Base-by-base conservation (phyloP, 2,113 vertebrate species). In the Microtus montanus region DNA sequence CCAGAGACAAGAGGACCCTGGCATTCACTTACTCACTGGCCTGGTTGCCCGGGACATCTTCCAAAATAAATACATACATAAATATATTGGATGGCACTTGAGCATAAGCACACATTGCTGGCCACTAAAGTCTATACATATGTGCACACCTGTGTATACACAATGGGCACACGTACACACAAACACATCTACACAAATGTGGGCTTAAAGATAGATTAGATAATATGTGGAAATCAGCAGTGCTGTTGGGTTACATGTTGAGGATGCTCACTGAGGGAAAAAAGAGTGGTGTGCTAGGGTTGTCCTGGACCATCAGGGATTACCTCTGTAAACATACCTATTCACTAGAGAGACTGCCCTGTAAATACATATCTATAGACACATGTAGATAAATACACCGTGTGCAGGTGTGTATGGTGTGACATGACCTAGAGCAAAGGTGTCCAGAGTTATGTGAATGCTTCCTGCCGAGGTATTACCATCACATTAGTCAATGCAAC, bases 151-250 rank as follows among this genome's bases (percentile, higher is more conserved):
- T 35, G 78, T 80, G 3, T 19, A 44, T 2, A 75, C n/a, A 73
- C n/a, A 41, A 49, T 49, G 44, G 17, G 7, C 77, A 35, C 33
- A 52, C 78, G 54, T 22, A 20, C n/a, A 80, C 10, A 80, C 10
- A n/a, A 54, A 80, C 33, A 80, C 20, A n/a, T 80, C 49, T 33
- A 80, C 33, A 58, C 33, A n/a, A n/a, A 24, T 10, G 11, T 20
- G 78, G 35, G 4, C 33, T 80, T 80, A 58, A 13, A 1, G 33
- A 13, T 79, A 11, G 10, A 5, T n/a, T 24, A n/a, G 78, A n/a
- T 17, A 7, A 19, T n/a, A 0, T 58, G 33, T 13, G 5, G 33
- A 58, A 7, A 5, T 20, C 19, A 35, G 49, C 4, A n/a, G 1
- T 13, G 33, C 19, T 58, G 7, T 35, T 58, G 20, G 33, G 78